phyloP scores from a whole-genome alignment of 1,140 invertebrate genomes.

The Trachymyrmex septentrionalis region DNA sequence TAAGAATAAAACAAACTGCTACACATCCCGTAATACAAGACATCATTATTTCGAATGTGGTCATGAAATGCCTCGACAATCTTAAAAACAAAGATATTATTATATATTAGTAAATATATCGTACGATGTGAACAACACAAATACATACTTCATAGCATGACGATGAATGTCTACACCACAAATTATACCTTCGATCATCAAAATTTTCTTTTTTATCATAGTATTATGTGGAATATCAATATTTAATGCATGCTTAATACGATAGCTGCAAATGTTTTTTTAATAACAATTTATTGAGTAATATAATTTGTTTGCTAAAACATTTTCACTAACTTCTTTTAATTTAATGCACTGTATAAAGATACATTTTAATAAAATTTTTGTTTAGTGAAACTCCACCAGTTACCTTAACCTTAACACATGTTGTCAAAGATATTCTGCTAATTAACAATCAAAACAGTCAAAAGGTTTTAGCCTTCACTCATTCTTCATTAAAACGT shows the following conservation, averaged over 20 bases:
- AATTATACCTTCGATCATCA: not conserved
- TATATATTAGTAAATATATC: not conserved
- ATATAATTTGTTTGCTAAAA: too few relatives aligned
- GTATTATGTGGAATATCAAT: not conserved
- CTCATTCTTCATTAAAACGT: too few relatives aligned
- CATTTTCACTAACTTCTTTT: too few relatives aligned
- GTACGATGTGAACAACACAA: too few relatives aligned
- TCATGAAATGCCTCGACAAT: not conserved
- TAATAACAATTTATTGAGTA: too few relatives aligned
- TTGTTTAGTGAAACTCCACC: too few relatives aligned
- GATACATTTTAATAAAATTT: too few relatives aligned
- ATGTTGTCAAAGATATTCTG: too few relatives aligned
- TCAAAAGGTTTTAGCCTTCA: too few relatives aligned
- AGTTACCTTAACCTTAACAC: too few relatives aligned
- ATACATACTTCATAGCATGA: constrained; percentile 16
- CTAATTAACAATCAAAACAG: too few relatives aligned
- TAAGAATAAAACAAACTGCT: not conserved
- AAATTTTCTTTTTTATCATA: not conserved
- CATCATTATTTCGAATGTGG: not conserved
- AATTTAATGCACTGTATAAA: too few relatives aligned
- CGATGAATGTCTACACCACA: not conserved
- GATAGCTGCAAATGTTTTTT: not conserved
- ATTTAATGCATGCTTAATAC: not conserved
- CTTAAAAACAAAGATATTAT: not conserved
- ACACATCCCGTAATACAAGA: not conserved